Evolutionary conservation across 64 coral and sea anemone genomes (phyloP).

Genomic region (Platygyra sinensis): DNA sequence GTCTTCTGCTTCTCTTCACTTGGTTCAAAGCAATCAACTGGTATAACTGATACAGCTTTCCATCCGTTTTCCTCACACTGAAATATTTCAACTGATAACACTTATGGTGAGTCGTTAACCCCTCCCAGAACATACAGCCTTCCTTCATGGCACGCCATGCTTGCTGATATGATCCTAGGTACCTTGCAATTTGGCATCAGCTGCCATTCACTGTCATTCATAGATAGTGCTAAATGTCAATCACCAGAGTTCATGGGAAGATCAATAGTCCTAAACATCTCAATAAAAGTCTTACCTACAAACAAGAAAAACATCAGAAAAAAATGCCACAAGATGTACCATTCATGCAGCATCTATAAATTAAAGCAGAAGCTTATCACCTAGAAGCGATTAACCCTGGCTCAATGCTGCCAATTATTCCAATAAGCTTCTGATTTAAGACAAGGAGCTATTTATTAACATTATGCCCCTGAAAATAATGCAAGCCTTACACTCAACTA

Average conservation of each 20-base stretch:
- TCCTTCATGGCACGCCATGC: not conserved
- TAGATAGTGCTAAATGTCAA: not conserved
- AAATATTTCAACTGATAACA: not conserved
- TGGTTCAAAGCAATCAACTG: not conserved
- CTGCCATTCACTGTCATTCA: not conserved
- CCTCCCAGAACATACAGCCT: constrained; percentile 5
- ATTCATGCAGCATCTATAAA: too few relatives aligned
- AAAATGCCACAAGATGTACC: too few relatives aligned
- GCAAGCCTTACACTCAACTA: not conserved
- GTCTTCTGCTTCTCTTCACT: not conserved
- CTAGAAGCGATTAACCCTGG: too few relatives aligned
- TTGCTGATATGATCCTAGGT: not conserved
- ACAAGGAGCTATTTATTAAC: too few relatives aligned
- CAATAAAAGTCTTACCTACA: too few relatives aligned
- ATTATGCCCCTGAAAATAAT: not conserved
- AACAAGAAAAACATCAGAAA: too few relatives aligned
- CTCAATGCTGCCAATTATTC: too few relatives aligned
- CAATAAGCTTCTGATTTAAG: too few relatives aligned
- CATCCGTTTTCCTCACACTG: not conserved
- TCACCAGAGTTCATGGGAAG: too few relatives aligned
- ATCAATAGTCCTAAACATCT: too few relatives aligned
- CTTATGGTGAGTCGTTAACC: not conserved
- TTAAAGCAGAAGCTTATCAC: too few relatives aligned
- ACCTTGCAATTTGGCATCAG: not conserved
- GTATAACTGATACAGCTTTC: constrained; percentile 2